Evolutionary conservation across 2,113 vertebrate genomes (phyloP), one percentile per base, ranked within the genome.

Genomic region (Petrocephalus zakoni): DNA sequence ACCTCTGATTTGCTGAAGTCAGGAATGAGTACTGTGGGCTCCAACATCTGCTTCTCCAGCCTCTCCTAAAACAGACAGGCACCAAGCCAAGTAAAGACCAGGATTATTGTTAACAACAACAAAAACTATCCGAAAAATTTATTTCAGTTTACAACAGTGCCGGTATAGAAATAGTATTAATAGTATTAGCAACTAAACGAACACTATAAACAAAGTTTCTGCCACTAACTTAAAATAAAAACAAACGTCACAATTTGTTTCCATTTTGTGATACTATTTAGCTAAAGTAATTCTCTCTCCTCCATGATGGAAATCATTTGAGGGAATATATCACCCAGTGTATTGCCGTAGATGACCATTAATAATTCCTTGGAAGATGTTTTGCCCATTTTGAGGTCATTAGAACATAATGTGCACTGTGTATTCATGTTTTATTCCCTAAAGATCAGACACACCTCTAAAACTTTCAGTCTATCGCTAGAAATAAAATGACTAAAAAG

Each of bases 1-100:
- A 99, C 98, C 97, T 99, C 97, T 90, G 98, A 96, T 93, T 97
- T 99, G 94, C 98, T 99, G 91, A 97, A 98, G 94, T 99, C 98
- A 1, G 95, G 96, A 91, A 93, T 95, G 86, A 99, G 95, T 87
- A 95, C 96, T 78, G 93, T 94, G 82, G 98, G 97, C 85, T 97
- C 95, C 91, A 92, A 95, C 91, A 99, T 91, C 94, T 99, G 98
- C 82, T 88, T 95, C 91, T 97, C 96, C 93, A 99, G 88, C 51
- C 93, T 94, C 90, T 99, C 97, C 98, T 99, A 92, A 90, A 92
- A 93, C 89, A 0, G 68, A 64, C 75, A 46, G 37, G 88, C 22
- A 89, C 58, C 53, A 90, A 55, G 46, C 4, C n/a, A 10, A 22
- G 22, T 61, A 61, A 61, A 61, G 22, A 37, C 61, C 61, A 68